Evolutionary conservation across 2,797 vertebrate species (phyloP).

Genomic region (Cercopithecus petaurista): DNA sequence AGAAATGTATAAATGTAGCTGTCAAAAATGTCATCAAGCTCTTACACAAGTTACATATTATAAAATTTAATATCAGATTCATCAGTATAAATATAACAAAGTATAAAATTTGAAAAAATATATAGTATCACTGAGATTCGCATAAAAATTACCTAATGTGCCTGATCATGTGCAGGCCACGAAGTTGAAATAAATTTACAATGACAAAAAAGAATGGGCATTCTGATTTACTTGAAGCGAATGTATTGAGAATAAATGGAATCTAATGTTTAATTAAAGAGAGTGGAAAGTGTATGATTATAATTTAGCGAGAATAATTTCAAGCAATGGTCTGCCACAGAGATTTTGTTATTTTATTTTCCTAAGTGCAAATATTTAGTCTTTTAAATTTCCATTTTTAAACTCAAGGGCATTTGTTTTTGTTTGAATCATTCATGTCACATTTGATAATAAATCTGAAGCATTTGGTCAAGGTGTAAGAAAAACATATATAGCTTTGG

Average conservation of each 20-base stretch:
- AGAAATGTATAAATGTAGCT: background rate
- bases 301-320: constrained; percentile 90
- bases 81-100: background rate
- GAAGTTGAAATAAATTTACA: constrained; percentile 81
- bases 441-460: constrained; percentile 75
- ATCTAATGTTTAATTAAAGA: constrained; percentile 89
- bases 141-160: constrained; percentile 59
- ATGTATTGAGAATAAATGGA: constrained; percentile 91
- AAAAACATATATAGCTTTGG: background rate
- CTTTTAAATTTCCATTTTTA: constrained; percentile 80
- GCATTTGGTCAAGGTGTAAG: constrained; percentile 41
- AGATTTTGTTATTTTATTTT: constrained; percentile 85
- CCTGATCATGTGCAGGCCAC: constrained; percentile 65
- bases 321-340: constrained; percentile 86
- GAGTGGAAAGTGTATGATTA: constrained; percentile 85
- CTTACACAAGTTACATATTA: background rate
- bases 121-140: constrained; percentile 2
- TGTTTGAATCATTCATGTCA: constrained; percentile 74
- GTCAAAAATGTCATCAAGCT: background rate
- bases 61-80: background rate
- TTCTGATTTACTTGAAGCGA: constrained; percentile 77
- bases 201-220: constrained; percentile 71
- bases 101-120: background rate
- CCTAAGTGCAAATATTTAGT: constrained; percentile 79
- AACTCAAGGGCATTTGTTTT: constrained; percentile 70